Conservation (phyloP, 2,888 invertebrate species). For the Tridacna gigas region DNA sequence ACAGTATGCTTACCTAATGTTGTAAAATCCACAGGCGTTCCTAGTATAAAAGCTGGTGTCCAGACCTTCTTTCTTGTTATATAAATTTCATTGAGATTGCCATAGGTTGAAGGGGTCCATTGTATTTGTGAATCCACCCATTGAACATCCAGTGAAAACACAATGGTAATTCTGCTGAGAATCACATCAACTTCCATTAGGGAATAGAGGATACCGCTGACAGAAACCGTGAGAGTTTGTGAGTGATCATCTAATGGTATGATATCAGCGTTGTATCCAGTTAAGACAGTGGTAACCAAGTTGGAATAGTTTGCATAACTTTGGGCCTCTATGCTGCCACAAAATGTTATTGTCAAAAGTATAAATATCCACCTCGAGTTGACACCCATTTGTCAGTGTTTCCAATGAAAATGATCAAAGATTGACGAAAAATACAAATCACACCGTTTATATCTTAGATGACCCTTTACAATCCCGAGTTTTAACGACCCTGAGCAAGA, state of each 20-base stretch:
- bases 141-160: background rate
- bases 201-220: constrained; percentile 21
- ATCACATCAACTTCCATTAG: constrained; percentile 36
- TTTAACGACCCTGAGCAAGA: too few relatives aligned
- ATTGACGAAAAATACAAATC: too few relatives aligned
- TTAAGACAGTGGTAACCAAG: constrained; percentile 1
- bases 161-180: constrained; percentile 9
- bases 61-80: constrained; percentile 26
- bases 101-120: constrained; percentile 32
- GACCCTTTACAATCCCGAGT: too few relatives aligned
- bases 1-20: constrained; percentile 9
- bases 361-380: too few relatives aligned
- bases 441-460: too few relatives aligned
- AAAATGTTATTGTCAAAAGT: too few relatives aligned
- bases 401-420: too few relatives aligned
- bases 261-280: constrained; percentile 29
- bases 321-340: background rate
- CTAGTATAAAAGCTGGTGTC: constrained; percentile 34
- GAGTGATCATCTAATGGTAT: constrained; percentile 27
- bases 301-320: background rate
- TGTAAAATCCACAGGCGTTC: constrained; percentile 28
- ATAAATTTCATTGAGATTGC: constrained; percentile 14
- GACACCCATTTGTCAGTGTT: too few relatives aligned
- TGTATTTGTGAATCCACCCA: constrained; percentile 36
- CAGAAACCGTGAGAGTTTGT: constrained; percentile 20